These are phyloP conservation scores for Cardinalis cardinalis DNA, from an alignment of 2,113 vertebrate species.

Conservation along the genomic window DNA sequence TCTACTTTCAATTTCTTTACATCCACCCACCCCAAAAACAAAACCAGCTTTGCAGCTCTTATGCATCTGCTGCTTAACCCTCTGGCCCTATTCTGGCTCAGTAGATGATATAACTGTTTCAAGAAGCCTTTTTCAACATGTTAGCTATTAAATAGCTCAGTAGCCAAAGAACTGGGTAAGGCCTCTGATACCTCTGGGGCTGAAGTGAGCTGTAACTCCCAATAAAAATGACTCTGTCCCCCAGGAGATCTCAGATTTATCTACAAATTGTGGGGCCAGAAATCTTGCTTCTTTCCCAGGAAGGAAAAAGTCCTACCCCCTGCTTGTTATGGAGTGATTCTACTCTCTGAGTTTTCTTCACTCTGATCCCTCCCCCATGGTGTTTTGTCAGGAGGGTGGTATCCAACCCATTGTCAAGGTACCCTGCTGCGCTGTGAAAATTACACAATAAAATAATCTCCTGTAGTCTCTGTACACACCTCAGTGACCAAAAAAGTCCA, in stretches of 20 bases:
- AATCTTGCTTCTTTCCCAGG: conserved; percentile 29
- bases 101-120: background rate
- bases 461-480: conserved; percentile 19
- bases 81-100: background rate
- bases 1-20: background rate
- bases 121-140: background rate
- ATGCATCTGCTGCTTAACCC: background rate
- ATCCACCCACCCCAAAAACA: background rate
- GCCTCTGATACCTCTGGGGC: background rate
- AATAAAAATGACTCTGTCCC: background rate
- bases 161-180: background rate
- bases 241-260: background rate
- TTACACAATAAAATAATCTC: conserved; percentile 54
- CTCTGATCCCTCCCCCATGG: background rate
- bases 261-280: background rate
- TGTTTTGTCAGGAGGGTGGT: conserved; percentile 14
- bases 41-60: background rate
- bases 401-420: conserved; percentile 11
- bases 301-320: conserved; percentile 17
- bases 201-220: background rate
- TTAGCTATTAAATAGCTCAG: background rate
- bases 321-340: background rate
- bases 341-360: background rate
- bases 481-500: conserved; percentile 45
- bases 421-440: conserved; percentile 15